These are phyloP conservation scores for Hemiscyllium ocellatum DNA, from an alignment of 2,113 vertebrate genomes.

Conservation along the genomic window DNA sequence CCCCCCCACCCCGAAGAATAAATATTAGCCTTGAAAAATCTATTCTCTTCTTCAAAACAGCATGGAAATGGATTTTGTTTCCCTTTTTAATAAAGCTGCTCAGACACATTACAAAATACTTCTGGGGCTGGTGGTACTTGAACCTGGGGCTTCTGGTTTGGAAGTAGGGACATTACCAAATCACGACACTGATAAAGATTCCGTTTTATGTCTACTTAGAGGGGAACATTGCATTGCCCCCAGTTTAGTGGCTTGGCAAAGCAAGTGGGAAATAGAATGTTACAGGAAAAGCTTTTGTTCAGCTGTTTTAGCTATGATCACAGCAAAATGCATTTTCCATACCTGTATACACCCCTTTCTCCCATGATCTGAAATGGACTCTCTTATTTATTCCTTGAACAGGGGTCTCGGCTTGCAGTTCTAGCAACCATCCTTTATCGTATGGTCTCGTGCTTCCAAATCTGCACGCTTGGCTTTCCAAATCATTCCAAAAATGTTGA, in stretches of 20 bases:
- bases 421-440: neutral
- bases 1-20: too few relatives aligned
- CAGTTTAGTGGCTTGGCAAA: neutral
- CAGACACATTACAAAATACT: too few relatives aligned
- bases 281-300: neutral
- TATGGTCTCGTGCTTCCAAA: neutral
- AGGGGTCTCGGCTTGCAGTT: neutral
- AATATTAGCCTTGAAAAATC: too few relatives aligned
- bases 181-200: too few relatives aligned
- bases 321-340: neutral
- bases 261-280: neutral
- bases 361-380: neutral
- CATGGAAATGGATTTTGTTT: too few relatives aligned
- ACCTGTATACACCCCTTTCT: neutral
- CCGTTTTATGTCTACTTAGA: too few relatives aligned
- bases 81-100: too few relatives aligned
- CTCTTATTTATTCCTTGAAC: neutral
- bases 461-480: neutral
- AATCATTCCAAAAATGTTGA: neutral
- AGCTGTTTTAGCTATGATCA: neutral
- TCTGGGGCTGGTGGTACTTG: too few relatives aligned
- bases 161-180: too few relatives aligned
- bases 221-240: too few relatives aligned
- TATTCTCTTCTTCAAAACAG: neutral
- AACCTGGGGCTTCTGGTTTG: too few relatives aligned